Percentiles rank a stretch among this genome's conserved stretches.
Evolutionary conservation across 1,140 invertebrate species (phyloP).

Genomic region (Drosophila athabasca): DNA sequence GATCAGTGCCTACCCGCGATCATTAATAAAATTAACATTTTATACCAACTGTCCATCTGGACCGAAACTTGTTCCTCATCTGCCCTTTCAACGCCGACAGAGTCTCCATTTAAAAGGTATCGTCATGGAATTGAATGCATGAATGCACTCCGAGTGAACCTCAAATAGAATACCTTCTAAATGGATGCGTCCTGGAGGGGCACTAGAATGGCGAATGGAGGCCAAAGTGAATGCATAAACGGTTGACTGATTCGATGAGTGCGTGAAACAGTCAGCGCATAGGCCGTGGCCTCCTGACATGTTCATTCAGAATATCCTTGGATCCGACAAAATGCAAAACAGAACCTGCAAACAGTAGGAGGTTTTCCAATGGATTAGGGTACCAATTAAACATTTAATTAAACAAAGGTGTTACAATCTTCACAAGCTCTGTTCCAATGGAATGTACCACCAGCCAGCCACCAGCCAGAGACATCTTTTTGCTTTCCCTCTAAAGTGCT

Average conservation of each 20-base stretch:
- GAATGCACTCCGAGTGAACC: slow-evolving; percentile 54
- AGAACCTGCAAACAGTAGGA: too few relatives aligned
- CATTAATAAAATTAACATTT: too few relatives aligned
- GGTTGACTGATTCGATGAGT: slow-evolving; percentile 56
- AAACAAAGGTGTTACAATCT: neutral
- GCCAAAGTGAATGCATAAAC: slow-evolving; percentile 55
- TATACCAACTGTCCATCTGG: neutral
- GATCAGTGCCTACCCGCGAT: too few relatives aligned
- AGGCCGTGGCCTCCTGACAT: neutral
- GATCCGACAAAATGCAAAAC: too few relatives aligned
- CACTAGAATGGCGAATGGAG: neutral
- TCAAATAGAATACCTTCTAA: slow-evolving; percentile 48
- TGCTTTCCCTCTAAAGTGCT: slow-evolving; percentile 1
- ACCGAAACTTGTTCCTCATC: slow-evolving; percentile 7
- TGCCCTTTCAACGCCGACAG: neutral
- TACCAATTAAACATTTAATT: neutral
- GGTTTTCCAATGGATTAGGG: neutral
- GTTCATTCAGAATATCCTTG: neutral
- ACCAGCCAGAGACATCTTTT: neutral
- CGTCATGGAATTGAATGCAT: slow-evolving; percentile 13
- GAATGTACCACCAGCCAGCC: neutral
- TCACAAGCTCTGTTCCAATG: too few relatives aligned
- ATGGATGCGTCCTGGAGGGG: slow-evolving; percentile 54
- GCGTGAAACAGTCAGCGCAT: slow-evolving; percentile 32
- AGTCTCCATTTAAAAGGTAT: slow-evolving; percentile 27